Conservation (phyloP, 1,140 invertebrate species). For the Asbolus verrucosus region DNA sequence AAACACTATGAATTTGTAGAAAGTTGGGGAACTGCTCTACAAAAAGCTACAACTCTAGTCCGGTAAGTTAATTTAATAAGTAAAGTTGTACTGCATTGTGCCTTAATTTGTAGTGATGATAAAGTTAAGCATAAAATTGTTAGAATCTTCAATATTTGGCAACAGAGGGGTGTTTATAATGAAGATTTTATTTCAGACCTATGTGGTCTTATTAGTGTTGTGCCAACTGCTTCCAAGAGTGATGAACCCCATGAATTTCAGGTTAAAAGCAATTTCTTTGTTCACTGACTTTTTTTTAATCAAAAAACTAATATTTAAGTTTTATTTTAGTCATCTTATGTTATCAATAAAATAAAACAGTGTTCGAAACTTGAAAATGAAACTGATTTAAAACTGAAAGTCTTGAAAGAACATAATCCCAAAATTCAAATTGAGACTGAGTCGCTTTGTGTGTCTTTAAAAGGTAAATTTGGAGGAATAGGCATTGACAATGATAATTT, state of each 20-base stretch:
- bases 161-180: constrained; percentile 89
- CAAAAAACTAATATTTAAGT: no score
- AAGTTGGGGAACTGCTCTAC: constrained; percentile 90
- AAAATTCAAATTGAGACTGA: constrained; percentile 70
- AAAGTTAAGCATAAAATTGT: constrained; percentile 87
- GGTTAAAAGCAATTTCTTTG: constrained; percentile 64
- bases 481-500: constrained; percentile 3
- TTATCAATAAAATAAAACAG: constrained; percentile 76
- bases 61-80: constrained; percentile 68
- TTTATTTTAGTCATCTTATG: constrained; percentile 70
- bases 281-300: constrained; percentile 45
- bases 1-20: constrained; percentile 91
- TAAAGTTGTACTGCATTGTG: not conserved
- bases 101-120: constrained; percentile 83
- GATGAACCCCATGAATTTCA: constrained; percentile 76
- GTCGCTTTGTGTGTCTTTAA: constrained; percentile 75
- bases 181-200: constrained; percentile 88
- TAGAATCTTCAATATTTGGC: constrained; percentile 94
- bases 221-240: constrained; percentile 77
- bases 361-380: constrained; percentile 76
- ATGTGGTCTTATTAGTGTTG: constrained; percentile 80
- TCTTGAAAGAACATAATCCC: constrained; percentile 70
- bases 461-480: constrained; percentile 68
- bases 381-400: constrained; percentile 74
- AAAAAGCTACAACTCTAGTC: constrained; percentile 90